These are phyloP conservation scores for Dasyprocta punctata DNA, from an alignment of 2,113 vertebrate genomes.

Conservation along the genomic window DNA sequence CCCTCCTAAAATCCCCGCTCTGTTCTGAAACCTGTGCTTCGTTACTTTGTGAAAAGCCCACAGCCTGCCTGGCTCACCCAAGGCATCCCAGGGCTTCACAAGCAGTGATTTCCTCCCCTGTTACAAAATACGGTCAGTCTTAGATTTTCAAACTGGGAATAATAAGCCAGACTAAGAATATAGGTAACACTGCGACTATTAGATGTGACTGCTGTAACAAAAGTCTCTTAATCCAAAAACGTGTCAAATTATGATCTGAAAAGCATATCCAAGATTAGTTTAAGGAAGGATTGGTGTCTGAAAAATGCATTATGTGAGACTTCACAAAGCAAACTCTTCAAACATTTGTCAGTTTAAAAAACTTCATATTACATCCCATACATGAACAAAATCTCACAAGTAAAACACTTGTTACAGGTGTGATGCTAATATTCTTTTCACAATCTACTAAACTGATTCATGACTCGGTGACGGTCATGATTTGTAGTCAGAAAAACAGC, in stretches of 20 bases:
- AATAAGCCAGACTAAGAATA: constrained; percentile 8
- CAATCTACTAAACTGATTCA: neutral
- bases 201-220: neutral
- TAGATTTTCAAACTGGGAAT: neutral
- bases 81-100: neutral
- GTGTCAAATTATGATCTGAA: neutral
- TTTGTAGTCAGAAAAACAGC: neutral
- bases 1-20: neutral
- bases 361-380: neutral
- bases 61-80: neutral
- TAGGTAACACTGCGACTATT: neutral
- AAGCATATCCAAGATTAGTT: neutral
- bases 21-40: neutral
- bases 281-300: neutral
- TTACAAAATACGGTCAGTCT: neutral
- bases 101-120: neutral
- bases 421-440: neutral
- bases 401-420: neutral
- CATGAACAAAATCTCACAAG: neutral
- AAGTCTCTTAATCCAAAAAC: no score
- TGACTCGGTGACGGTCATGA: neutral
- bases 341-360: neutral
- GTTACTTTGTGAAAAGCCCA: neutral
- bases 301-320: neutral
- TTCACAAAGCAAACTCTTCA: neutral